Conservation (phyloP, 2,797 vertebrate species). For the Knipowitschia caucasica region DNA sequence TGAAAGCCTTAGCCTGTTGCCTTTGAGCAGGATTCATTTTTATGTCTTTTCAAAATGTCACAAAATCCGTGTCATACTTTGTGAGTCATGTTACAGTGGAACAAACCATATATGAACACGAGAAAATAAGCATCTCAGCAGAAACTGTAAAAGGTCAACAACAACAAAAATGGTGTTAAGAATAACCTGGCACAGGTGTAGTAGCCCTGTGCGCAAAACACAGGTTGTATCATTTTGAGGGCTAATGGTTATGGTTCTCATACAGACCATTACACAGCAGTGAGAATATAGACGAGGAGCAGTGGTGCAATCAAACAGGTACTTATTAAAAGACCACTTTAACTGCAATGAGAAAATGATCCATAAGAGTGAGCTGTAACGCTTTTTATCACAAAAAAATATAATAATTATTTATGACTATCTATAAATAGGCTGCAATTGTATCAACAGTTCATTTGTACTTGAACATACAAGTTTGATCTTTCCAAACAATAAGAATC, state of each 20-base stretch:
- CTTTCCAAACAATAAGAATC: conserved; percentile 6
- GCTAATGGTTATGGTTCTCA: conserved; percentile 49
- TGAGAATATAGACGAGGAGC: conserved; percentile 54
- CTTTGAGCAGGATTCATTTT: too few relatives aligned
- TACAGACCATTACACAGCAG: conserved; percentile 46
- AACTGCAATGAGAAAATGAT: conserved; percentile 42
- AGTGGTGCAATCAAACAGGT: conserved; percentile 53
- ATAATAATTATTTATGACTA: conserved; percentile 11
- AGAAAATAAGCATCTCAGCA: neutral
- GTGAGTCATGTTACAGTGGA: neutral
- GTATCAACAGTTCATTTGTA: conserved; percentile 14
- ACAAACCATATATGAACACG: neutral
- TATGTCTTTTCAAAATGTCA: too few relatives aligned
- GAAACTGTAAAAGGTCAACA: conserved; percentile 1
- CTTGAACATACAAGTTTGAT: neutral
- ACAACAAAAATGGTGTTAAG: neutral
- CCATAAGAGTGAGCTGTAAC: conserved; percentile 11
- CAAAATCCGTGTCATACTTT: too few relatives aligned
- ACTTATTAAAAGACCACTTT: conserved; percentile 47
- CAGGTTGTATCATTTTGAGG: conserved; percentile 21
- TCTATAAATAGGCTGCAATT: conserved; percentile 39
- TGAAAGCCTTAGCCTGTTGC: too few relatives aligned
- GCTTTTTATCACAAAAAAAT: conserved; percentile 26
- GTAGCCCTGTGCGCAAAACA: neutral
- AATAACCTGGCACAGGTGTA: neutral